Conservation (phyloP, 2,113 vertebrate species). For the Oryctolagus cuniculus region DNA sequence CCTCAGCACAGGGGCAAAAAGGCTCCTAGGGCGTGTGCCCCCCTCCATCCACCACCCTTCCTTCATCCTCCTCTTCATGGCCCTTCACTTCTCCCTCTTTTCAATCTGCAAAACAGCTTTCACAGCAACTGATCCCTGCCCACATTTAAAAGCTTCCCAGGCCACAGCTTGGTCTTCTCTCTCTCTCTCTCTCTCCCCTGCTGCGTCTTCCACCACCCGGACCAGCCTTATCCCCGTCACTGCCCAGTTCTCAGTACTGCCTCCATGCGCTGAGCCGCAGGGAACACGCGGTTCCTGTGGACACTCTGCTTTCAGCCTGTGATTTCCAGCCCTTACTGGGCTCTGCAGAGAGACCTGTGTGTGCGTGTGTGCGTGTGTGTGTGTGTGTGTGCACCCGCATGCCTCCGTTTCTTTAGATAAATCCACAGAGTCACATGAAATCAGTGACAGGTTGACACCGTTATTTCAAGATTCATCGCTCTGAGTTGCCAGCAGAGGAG, state of each 20-base stretch:
- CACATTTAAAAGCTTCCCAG: background rate
- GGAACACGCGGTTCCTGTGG: background rate
- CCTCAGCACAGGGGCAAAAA: too few species aligned
- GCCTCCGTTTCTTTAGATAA: constrained; percentile 78
- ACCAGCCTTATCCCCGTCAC: background rate
- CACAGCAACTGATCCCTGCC: background rate
- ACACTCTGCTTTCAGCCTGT: background rate
- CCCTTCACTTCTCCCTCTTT: background rate
- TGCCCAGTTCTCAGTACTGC: background rate
- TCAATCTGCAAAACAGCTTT: background rate
- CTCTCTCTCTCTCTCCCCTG: background rate
- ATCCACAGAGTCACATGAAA: constrained; percentile 83
- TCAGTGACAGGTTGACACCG: constrained; percentile 82
- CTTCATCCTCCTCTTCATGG: background rate
- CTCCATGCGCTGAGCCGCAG: rapidly evolving
- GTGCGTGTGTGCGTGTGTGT: background rate
- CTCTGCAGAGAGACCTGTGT: constrained; percentile 32
- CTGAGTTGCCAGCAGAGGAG: constrained; percentile 73
- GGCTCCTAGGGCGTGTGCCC: background rate
- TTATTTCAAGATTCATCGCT: constrained; percentile 84
- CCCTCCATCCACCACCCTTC: background rate
- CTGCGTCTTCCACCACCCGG: background rate
- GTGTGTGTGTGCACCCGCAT: background rate
- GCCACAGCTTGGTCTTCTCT: rapidly evolving
- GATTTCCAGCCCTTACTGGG: constrained; percentile 9